These are phyloP conservation scores for Polydrusus cervinus DNA, from an alignment of 2,888 invertebrate genomes.

Conservation along the genomic window DNA sequence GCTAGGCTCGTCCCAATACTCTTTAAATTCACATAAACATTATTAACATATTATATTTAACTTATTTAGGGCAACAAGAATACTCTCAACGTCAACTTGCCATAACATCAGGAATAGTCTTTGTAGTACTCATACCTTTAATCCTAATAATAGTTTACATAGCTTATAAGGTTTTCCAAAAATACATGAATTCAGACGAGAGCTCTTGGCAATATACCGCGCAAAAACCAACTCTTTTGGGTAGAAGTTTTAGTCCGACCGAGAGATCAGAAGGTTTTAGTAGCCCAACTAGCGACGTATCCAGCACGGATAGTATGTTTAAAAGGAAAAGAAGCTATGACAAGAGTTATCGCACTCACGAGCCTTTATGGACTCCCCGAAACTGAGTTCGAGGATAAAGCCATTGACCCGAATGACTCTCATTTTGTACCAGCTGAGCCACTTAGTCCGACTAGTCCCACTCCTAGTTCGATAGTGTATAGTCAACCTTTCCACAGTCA, in stretches of 20 bases:
- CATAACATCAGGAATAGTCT: slow-evolving; percentile 84
- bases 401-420: slow-evolving; percentile 77
- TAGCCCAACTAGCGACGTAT: slow-evolving; percentile 62
- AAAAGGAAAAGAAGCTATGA: slow-evolving; percentile 83
- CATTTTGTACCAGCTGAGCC: slow-evolving; percentile 56
- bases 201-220: slow-evolving; percentile 65
- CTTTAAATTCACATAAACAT: too few relatives aligned
- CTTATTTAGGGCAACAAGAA: slow-evolving; percentile 82
- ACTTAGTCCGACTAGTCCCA: slow-evolving; percentile 52
- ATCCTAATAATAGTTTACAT: slow-evolving; percentile 77
- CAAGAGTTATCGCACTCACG: slow-evolving; percentile 87
- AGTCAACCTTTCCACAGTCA: slow-evolving; percentile 56
- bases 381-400: slow-evolving; percentile 86
- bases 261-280: slow-evolving; percentile 62
- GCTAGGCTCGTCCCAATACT: too few relatives aligned
- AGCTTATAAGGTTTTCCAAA: slow-evolving; percentile 77
- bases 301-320: slow-evolving; percentile 54
- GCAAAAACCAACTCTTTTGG: slow-evolving; percentile 49
- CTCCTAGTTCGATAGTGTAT: slow-evolving; percentile 55
- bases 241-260: slow-evolving; percentile 56
- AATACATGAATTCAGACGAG: slow-evolving; percentile 65
- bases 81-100: slow-evolving; percentile 85
- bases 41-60: slow-evolving; percentile 1
- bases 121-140: slow-evolving; percentile 85
- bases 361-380: slow-evolving; percentile 85